These are phyloP conservation scores for Lithobates sylvaticus DNA, from an alignment of 2,797 vertebrate genomes.

Conservation along the genomic window DNA sequence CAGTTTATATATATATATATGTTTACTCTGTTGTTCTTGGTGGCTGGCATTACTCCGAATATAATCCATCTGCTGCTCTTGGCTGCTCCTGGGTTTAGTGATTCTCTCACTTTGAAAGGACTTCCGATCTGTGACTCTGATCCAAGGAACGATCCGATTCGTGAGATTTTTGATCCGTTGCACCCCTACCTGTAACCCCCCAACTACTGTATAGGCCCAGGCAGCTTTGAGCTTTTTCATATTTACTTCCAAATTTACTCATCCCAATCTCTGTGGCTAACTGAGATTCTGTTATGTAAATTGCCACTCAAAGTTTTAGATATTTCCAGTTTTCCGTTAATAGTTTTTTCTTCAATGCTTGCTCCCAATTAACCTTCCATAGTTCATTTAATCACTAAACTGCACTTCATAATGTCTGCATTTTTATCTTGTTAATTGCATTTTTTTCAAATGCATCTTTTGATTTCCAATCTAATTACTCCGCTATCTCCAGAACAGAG, in stretches of 20 bases:
- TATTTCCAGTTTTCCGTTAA: conserved; percentile 64
- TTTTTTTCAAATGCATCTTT: conserved; percentile 62
- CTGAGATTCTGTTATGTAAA: conserved; percentile 51
- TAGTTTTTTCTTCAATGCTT: conserved; percentile 68
- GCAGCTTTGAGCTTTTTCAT: no score
- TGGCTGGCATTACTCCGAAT: no score
- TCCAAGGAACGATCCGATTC: no score
- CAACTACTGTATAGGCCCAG: no score
- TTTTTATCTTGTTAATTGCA: conserved; percentile 65
- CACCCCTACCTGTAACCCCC: no score
- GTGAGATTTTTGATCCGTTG: no score
- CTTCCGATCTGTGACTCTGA: no score
- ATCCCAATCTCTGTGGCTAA: conserved; percentile 21
- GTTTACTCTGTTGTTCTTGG: no score
- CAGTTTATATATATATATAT: no score
- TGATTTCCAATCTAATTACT: conserved; percentile 62
- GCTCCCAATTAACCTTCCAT: conserved; percentile 79
- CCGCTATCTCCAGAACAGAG: conserved; percentile 49
- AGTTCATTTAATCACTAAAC: conserved; percentile 70
- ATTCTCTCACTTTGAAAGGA: no score
- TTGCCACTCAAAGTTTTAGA: conserved; percentile 43
- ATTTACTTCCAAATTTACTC: neutral
- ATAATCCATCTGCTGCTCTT: no score
- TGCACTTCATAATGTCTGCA: conserved; percentile 63
- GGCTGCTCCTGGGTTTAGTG: no score